phyloP scores from a whole-genome alignment of 2,113 vertebrate species.

The Onychostruthus taczanowskii region DNA sequence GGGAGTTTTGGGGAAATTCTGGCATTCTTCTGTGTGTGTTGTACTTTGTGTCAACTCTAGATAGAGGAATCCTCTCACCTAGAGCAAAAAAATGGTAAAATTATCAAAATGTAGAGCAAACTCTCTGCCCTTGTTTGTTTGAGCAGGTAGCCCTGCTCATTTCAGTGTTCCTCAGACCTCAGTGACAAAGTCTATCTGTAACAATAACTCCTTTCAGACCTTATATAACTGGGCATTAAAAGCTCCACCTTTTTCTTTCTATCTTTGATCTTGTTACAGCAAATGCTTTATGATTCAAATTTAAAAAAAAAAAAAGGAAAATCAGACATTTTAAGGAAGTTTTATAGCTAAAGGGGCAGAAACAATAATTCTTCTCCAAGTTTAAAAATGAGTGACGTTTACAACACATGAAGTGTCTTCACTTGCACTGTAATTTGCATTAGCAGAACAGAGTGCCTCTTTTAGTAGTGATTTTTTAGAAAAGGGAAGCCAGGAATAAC shows the following conservation, averaged over 20 bases:
- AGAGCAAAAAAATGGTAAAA: not conserved
- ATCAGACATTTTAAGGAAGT: not conserved
- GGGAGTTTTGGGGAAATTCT: not conserved
- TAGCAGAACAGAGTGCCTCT: not conserved
- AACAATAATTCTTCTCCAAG: not conserved
- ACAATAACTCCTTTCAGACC: not conserved
- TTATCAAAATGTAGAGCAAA: not conserved
- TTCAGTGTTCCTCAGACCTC: not conserved
- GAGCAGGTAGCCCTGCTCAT: not conserved
- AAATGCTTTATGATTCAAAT: not conserved
- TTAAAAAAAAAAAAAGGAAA: not conserved
- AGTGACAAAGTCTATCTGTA: not conserved
- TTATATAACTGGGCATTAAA: not conserved
- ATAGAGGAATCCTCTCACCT: not conserved
- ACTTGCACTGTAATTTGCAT: slow-evolving; percentile 39
- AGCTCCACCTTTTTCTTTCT: not conserved
- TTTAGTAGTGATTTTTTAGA: not conserved
- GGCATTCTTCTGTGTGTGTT: not conserved
- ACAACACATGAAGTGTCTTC: not conserved
- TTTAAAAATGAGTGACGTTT: not conserved
- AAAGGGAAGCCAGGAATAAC: not conserved
- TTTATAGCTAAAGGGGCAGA: not conserved
- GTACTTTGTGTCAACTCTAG: not conserved
- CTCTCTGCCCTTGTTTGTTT: not conserved
- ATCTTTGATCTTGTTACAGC: not conserved